These are phyloP conservation scores for Busseola fusca DNA, from an alignment of 2,888 invertebrate species.

Conservation along the genomic window DNA sequence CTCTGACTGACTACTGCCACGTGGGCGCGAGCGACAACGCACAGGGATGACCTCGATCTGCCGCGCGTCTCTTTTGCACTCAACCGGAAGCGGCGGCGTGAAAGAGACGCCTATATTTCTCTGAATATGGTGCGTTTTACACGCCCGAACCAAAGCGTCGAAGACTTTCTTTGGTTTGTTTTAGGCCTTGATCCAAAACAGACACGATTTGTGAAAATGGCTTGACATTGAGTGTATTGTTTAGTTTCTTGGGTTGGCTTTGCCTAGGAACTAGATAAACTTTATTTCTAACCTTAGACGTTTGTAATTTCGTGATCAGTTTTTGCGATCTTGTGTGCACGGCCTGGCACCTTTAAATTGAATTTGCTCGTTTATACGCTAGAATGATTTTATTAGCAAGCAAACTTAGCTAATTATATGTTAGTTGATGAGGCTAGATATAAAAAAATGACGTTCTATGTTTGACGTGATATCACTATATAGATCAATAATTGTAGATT, in stretches of 20 bases:
- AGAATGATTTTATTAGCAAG: slow-evolving; percentile 12
- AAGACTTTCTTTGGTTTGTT: slow-evolving; percentile 5
- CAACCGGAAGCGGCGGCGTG: not conserved
- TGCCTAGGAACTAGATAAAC: not conserved
- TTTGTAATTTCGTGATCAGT: not conserved
- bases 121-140: not conserved
- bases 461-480: not conserved
- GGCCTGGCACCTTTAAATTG: not conserved
- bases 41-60: slow-evolving; percentile 62
- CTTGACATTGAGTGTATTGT: not conserved
- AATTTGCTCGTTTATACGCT: slow-evolving; percentile 9
- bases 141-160: not conserved
- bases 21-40: slow-evolving; percentile 70
- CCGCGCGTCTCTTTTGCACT: slow-evolving; percentile 30
- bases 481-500: slow-evolving; percentile 7
- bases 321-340: not conserved
- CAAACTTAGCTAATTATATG: slow-evolving; percentile 22
- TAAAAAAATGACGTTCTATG: slow-evolving; percentile 4
- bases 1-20: slow-evolving; percentile 88
- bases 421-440: slow-evolving; percentile 39
- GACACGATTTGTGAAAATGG: not conserved
- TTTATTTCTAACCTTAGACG: not conserved
- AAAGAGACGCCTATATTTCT: slow-evolving; percentile 30
- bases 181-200: not conserved
- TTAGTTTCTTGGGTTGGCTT: slow-evolving; percentile 1